These are phyloP conservation scores for Ophthalmolycus amberensis DNA, from an alignment of 2,113 vertebrate genomes.

Conservation along the genomic window DNA sequence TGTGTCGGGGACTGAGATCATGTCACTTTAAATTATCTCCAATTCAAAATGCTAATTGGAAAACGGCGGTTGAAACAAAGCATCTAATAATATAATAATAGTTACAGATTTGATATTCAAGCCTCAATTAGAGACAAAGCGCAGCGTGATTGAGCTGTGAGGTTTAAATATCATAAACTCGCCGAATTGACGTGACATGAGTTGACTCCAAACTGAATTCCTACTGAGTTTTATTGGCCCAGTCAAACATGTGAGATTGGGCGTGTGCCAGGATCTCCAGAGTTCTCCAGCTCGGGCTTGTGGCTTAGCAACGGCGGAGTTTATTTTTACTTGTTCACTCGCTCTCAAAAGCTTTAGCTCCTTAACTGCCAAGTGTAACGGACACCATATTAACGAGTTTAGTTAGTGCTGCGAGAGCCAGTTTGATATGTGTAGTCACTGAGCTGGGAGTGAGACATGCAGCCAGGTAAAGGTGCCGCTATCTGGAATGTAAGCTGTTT, in stretches of 20 bases:
- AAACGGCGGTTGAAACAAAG: slow-evolving; percentile 12
- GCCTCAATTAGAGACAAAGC: slow-evolving; percentile 23
- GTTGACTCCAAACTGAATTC: neutral
- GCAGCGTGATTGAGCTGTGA: neutral
- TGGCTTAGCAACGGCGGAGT: slow-evolving; percentile 32
- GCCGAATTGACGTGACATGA: neutral
- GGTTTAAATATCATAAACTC: neutral
- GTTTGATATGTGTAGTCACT: neutral
- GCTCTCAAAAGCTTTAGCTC: slow-evolving; percentile 4
- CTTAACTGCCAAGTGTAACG: neutral
- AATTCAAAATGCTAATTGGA: slow-evolving; percentile 21
- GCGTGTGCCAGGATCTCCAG: neutral
- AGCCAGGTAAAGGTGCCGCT: neutral
- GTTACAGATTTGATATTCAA: slow-evolving; percentile 20
- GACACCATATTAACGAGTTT: slow-evolving; percentile 6
- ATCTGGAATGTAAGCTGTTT: too few relatives aligned
- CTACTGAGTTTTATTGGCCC: neutral
- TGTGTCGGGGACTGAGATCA: neutral
- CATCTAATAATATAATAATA: slow-evolving; percentile 8
- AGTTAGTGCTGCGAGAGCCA: neutral
- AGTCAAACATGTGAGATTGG: neutral
- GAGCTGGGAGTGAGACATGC: neutral
- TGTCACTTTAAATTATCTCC: slow-evolving; percentile 36
- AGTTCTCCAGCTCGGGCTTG: slow-evolving; percentile 21
- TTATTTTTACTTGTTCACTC: slow-evolving; percentile 34